Percentiles rank a stretch among this genome's conserved stretches.
Evolutionary conservation across 64 coral and sea anemone genomes (phyloP).

Genomic region (Stichodactyla mertensii): DNA sequence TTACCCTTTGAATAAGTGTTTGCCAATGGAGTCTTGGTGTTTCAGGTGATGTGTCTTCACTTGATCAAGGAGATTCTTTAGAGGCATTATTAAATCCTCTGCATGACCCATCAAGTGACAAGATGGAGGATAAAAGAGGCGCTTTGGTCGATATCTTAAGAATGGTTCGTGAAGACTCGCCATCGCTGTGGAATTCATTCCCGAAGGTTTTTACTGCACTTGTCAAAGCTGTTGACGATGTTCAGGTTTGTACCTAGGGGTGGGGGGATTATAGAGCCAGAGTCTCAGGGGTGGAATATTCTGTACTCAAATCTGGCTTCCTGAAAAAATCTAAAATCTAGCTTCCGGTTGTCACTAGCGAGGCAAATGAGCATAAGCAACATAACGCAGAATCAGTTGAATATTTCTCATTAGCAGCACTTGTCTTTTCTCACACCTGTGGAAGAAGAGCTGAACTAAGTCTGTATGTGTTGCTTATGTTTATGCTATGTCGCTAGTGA

Average conservation of each 20-base stretch:
- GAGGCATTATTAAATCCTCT: conserved; percentile 21
- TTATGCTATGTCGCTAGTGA: no score
- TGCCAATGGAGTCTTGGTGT: neutral
- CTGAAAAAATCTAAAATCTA: no score
- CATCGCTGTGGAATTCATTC: conserved; percentile 9
- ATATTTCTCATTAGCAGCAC: no score
- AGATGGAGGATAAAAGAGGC: conserved; percentile 45
- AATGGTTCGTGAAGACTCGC: conserved; percentile 33
- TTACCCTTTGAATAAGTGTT: neutral
- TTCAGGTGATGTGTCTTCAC: neutral
- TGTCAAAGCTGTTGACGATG: conserved; percentile 19
- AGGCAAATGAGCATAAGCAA: no score
- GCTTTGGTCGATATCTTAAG: conserved; percentile 38
- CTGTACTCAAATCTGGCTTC: no score
- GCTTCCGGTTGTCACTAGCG: no score
- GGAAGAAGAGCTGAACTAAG: no score
- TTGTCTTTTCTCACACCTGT: no score
- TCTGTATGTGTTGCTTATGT: no score
- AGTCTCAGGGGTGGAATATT: no score
- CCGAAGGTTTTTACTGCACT: conserved; percentile 18
- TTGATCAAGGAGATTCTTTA: conserved; percentile 9
- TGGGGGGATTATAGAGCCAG: no score
- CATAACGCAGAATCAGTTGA: no score
- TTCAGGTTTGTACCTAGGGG: conserved; percentile 13
- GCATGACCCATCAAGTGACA: conserved; percentile 41